Base-by-base conservation (phyloP, 2,113 vertebrate species). In the Mystacornis crossleyi region DNA sequence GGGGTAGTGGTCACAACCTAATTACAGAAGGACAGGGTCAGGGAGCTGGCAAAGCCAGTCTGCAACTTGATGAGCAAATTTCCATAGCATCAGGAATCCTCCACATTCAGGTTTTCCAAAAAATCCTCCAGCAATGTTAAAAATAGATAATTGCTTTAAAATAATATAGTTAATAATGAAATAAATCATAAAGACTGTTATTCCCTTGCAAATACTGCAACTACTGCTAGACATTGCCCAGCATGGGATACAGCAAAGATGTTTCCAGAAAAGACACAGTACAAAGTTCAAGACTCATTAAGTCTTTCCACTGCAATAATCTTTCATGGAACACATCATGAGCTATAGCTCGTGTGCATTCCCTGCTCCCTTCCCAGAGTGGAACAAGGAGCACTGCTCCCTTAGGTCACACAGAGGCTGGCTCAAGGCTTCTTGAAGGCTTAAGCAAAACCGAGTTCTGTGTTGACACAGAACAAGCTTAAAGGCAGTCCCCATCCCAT, bases 221-320 rank as follows among this genome's bases (percentile, higher is more conserved):
- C 66, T 64, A 38, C 75, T 60, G 43, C 58, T 60, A 36, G 60
- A 54, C 18, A 48, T 45, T 19, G 18, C n/a, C 19, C 0, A 0
- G 43, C 33, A 19, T 20, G 43, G 28, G 53, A 60, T 66, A 53
- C 34, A 67, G 60, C 43, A 86, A 93, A 77, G 36, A 25, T 64
- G 29, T 42, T 83, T 83, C 40, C 62, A 77, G 72, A 57, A 60
- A 83, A 81, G 71, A 60, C 20, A 80, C 6, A n/a, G 51, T 33
- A 77, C 14, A 53, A 69, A 86, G 53, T 48, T 64, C 77, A 88
- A 86, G 36, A 72, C 47, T 93, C 18, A 34, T 69, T 83, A 77
- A 86, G 34, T 38, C 34, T 43, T 86, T 80, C 57, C 50, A 9
- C 24, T 34, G 61, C 31, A 81, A 20, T 38, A 51, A 72, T 43